These are phyloP conservation scores for Parotocinclus haroldoi DNA, from an alignment of 2,797 vertebrate genomes.

Conservation along the genomic window DNA sequence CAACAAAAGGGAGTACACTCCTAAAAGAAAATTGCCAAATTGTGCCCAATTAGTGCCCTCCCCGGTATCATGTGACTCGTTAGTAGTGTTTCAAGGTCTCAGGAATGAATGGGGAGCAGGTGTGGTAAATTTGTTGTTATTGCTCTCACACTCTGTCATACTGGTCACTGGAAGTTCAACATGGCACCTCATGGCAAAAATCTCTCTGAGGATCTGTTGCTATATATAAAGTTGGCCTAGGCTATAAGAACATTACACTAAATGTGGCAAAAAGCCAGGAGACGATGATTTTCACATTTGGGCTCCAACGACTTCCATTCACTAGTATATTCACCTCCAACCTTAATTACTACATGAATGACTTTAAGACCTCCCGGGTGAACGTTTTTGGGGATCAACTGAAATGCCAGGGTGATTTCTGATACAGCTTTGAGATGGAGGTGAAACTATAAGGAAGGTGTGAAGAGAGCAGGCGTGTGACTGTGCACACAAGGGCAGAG, in stretches of 20 bases:
- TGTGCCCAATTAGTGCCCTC: too few relatives aligned
- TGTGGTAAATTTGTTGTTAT: too few relatives aligned
- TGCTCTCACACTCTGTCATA: too few relatives aligned
- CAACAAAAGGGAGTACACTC: too few relatives aligned
- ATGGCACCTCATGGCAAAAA: too few relatives aligned
- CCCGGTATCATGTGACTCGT: too few relatives aligned
- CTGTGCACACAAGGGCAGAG: neutral
- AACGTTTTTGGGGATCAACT: constrained; percentile 8
- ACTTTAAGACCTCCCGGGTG: neutral
- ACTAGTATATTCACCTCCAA: constrained; percentile 19
- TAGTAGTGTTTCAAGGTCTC: too few relatives aligned
- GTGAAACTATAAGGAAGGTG: neutral
- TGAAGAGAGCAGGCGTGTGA: neutral
- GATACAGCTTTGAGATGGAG: constrained; percentile 3
- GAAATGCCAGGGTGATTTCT: neutral
- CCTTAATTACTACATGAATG: constrained; percentile 28
- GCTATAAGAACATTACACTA: constrained; percentile 17
- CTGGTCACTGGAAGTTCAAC: too few relatives aligned
- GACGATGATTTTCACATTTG: constrained; percentile 14
- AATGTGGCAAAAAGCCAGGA: constrained; percentile 9
- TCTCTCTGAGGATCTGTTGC: too few relatives aligned
- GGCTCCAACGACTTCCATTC: constrained; percentile 5
- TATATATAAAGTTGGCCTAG: too few relatives aligned
- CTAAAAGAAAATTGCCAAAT: too few relatives aligned
- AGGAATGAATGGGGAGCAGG: too few relatives aligned